phyloP scores from a whole-genome alignment of 1,140 invertebrate species.

The Frieseomelitta varia region DNA sequence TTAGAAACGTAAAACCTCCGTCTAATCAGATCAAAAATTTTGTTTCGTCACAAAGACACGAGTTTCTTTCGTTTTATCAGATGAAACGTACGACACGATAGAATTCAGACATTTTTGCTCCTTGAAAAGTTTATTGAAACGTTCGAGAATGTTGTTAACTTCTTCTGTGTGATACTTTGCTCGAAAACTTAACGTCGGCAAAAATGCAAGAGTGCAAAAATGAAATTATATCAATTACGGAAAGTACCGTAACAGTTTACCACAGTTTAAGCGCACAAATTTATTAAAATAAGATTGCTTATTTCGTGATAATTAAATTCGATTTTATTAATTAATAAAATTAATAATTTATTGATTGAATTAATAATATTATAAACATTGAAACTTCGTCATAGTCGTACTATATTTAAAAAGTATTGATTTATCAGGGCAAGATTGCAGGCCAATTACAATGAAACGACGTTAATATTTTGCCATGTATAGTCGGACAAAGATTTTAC shows the following conservation, averaged over 20 bases:
- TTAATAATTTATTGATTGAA: too few species aligned
- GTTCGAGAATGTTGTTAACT: too few species aligned
- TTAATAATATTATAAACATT: too few species aligned
- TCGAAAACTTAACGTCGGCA: background rate
- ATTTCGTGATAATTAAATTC: too few species aligned
- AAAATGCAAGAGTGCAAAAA: background rate
- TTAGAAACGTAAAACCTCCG: background rate
- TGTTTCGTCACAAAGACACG: background rate
- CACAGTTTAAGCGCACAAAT: background rate
- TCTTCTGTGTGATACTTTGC: too few species aligned
- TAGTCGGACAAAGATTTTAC: background rate
- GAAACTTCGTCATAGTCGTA: too few species aligned
- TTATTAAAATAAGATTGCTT: too few species aligned
- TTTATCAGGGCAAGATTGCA: background rate
- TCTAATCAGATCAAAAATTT: background rate
- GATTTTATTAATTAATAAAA: too few species aligned
- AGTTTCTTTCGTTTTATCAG: background rate
- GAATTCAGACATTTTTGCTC: too few species aligned
- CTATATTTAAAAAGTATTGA: background rate
- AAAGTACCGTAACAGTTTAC: background rate
- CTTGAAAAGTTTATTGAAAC: too few species aligned
- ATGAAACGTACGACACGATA: background rate
- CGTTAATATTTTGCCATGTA: background rate
- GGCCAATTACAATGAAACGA: background rate
- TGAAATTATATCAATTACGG: background rate